Conservation (phyloP, 53 echinoderm and acorn worm genomes). For the Antedon mediterranea region DNA sequence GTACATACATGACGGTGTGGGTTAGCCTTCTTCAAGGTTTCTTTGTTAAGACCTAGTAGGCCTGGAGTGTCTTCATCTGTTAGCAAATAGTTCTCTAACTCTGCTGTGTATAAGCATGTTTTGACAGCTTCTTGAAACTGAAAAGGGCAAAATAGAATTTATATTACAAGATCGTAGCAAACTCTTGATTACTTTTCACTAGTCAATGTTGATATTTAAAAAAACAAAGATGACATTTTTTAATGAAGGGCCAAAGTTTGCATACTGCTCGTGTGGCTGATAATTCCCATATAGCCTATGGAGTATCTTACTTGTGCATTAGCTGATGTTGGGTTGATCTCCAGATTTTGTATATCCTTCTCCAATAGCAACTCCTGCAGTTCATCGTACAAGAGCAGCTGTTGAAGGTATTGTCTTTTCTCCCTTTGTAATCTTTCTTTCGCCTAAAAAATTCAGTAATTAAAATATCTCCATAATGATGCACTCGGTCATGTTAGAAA, state of each 20-base stretch:
- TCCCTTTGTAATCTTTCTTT: slow-evolving; percentile 50
- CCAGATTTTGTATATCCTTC: slow-evolving; percentile 42
- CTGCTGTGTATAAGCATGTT: slow-evolving; percentile 62
- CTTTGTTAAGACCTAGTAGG: slow-evolving; percentile 52
- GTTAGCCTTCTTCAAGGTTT: slow-evolving; percentile 34
- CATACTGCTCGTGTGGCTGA: no score
- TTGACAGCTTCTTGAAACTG: slow-evolving; percentile 64
- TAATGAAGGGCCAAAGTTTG: no score
- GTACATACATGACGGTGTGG: slow-evolving; percentile 42
- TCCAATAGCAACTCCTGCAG: slow-evolving; percentile 73
- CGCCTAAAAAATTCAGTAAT: slow-evolving; percentile 46
- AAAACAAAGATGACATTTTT: no score
- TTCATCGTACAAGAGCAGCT: slow-evolving; percentile 76
- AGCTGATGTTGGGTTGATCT: slow-evolving; percentile 49
- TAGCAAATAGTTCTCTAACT: slow-evolving; percentile 61
- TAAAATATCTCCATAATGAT: no score
- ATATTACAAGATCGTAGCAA: no score
- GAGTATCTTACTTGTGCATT: slow-evolving; percentile 35
- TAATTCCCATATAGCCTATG: no score
- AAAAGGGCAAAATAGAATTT: no score
- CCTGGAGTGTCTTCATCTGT: slow-evolving; percentile 13
- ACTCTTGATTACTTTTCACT: no score
- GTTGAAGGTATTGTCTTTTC: slow-evolving; percentile 48
- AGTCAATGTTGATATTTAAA: no score
- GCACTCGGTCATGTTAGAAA: no score